Percentiles rank a stretch among this genome's conserved stretches.
phyloP scores from a whole-genome alignment of 1,140 invertebrate genomes.

The Eumaeus atala region DNA sequence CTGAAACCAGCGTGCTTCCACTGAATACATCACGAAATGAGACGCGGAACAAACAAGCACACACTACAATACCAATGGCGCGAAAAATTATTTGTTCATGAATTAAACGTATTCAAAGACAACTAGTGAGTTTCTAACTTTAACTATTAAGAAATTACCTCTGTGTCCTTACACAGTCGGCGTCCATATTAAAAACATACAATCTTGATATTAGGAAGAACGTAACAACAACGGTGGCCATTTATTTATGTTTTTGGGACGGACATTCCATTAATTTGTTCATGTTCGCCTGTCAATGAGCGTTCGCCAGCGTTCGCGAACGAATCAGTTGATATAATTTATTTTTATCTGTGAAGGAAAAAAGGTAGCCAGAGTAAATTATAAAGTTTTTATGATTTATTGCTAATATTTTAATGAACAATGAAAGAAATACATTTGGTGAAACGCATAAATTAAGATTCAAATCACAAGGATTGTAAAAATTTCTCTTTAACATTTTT shows the following conservation, averaged over 20 bases:
- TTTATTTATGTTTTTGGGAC: slow-evolving; percentile 67
- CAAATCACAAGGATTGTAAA: too few species aligned
- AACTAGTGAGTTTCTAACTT: too few species aligned
- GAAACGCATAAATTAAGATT: too few species aligned
- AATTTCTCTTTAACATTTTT: too few species aligned
- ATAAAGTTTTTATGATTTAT: too few species aligned
- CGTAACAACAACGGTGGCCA: slow-evolving; percentile 69
- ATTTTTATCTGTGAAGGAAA: slow-evolving; percentile 9
- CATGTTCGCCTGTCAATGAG: slow-evolving; percentile 53
- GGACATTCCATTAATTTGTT: slow-evolving; percentile 39
- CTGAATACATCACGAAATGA: slow-evolving; percentile 58
- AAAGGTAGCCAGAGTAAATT: not conserved
- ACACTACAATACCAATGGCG: slow-evolving; percentile 49
- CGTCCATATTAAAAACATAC: slow-evolving; percentile 69
- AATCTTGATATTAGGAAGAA: slow-evolving; percentile 58
- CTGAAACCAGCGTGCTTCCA: slow-evolving; percentile 54
- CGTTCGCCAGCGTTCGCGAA: slow-evolving; percentile 34
- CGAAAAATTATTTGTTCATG: slow-evolving; percentile 52
- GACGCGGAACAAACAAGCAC: slow-evolving; percentile 39
- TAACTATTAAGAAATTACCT: slow-evolving; percentile 36
- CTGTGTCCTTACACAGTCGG: slow-evolving; percentile 38
- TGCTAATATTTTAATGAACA: too few species aligned
- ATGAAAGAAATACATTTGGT: too few species aligned
- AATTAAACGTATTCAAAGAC: too few species aligned
- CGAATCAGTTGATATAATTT: not conserved